A percentile compares a stretch with the other conserved stretches of the same genome.
These are phyloP conservation scores for Pimephales promelas DNA, from an alignment of 2,113 vertebrate species.

Conservation along the genomic window DNA sequence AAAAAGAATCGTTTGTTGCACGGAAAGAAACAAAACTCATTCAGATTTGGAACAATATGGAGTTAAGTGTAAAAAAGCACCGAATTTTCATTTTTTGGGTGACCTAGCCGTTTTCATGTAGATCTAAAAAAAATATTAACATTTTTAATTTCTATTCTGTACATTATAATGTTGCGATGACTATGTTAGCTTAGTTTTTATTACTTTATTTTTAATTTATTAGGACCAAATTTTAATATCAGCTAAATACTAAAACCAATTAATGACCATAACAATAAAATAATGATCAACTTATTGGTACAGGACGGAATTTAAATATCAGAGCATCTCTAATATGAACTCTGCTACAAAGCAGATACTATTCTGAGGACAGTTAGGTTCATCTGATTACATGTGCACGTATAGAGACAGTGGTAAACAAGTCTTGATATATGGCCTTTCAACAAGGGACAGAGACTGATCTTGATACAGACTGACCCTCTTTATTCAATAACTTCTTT, in stretches of 20 bases:
- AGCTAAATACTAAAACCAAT: background rate
- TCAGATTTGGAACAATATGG: background rate
- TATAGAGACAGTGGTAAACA: background rate
- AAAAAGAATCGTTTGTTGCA: no score
- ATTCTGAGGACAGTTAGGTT: background rate
- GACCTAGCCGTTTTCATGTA: background rate
- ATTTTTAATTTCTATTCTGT: background rate
- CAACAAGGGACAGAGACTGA: conserved; percentile 30
- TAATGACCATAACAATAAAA: background rate
- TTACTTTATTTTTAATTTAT: background rate
- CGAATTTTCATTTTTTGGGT: no score
- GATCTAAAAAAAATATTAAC: background rate
- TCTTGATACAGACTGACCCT: conserved; percentile 38
- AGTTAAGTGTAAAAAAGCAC: background rate
- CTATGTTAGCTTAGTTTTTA: background rate
- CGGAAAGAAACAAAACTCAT: background rate
- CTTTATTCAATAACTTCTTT: conserved; percentile 19
- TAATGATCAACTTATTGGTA: background rate
- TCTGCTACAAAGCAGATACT: background rate
- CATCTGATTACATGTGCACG: conserved; percentile 1
- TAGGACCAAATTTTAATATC: background rate
- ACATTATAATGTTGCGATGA: background rate
- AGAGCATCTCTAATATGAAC: background rate
- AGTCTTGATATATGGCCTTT: conserved; percentile 28
- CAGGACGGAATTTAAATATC: background rate